Base-by-base conservation (phyloP, 2,888 invertebrate genomes). In the Lymantria monacha region DNA sequence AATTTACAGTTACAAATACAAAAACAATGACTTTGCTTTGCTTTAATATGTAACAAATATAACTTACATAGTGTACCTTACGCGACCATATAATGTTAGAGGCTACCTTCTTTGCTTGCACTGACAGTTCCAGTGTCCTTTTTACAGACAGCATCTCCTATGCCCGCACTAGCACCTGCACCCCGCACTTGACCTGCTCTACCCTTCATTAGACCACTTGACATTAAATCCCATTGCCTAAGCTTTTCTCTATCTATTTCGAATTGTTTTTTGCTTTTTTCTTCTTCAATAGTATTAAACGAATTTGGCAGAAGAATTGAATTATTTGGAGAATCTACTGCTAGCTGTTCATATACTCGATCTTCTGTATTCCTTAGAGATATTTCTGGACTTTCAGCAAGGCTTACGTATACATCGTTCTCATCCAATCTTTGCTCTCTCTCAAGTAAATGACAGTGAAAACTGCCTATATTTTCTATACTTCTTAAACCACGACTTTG, bases 221-320 rank as follows among this genome's bases (percentile, higher is more conserved):
- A 97, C 94, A 97, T 93, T 71, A 96, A 93, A 87, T 97, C 97
- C 97, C 97, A 97, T 76, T 97, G 97, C 48, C 97, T 93, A 68
- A 97, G 92, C 67, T 95, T 96, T 87, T 97, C 97, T 70, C 97
- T 94, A 88, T 97, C 97, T 71, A 96, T 94, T 81, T 94, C 94
- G 69, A 93, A 92, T 48, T 92, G 92, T 85, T 69, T 92, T 69
- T 76, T 85, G 55, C 70, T 78, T 50, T 57, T 79, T 44, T 60
- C 62, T 46, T 59, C 56, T 42, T 60, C 58, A 36, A 55, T 55
- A 44, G 63, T 64, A 42, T 59, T 65, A 22, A 50, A 61, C 44
- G 52, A 51, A 43, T 48, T 62, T 12, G 52, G 55, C 1, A 50
- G 49, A 22, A 51, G 46, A 7, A 61, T 46, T 0, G 70, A 61